Conservation (phyloP, 2,113 vertebrate genomes). For the Progne subis region DNA sequence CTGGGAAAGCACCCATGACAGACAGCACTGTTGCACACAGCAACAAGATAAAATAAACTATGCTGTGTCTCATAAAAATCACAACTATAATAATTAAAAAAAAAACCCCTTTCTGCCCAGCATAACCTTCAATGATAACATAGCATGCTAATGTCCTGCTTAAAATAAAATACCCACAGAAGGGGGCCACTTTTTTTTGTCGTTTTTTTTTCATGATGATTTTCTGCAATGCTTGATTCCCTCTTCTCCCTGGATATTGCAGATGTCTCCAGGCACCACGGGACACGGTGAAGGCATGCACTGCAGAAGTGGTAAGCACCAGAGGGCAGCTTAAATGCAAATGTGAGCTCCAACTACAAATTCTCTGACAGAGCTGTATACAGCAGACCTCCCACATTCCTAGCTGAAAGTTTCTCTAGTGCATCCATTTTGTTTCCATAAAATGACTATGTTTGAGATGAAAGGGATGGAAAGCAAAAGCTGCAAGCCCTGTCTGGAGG, state of each 20-base stretch:
- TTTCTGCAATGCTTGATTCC: neutral
- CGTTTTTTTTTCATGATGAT: too few relatives aligned
- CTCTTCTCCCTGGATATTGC: neutral
- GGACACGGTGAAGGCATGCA: neutral
- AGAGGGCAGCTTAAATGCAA: constrained; percentile 36
- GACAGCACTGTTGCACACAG: neutral
- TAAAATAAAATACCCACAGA: neutral
- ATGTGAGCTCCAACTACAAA: neutral
- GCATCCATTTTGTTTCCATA: neutral
- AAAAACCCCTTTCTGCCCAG: neutral
- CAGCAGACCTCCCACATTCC: neutral
- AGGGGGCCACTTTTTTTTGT: neutral
- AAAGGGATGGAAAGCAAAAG: neutral
- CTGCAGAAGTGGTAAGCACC: neutral
- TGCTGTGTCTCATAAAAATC: neutral
- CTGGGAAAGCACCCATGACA: neutral
- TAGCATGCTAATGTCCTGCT: neutral
- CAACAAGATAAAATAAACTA: neutral
- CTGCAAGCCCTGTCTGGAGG: neutral
- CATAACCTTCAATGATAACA: neutral
- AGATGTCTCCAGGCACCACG: neutral
- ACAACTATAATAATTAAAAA: neutral
- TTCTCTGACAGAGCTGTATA: neutral
- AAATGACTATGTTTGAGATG: neutral
- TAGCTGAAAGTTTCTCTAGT: neutral